These are phyloP conservation scores for Labeo calbasu DNA, from an alignment of 2,797 vertebrate species.

Conservation along the genomic window DNA sequence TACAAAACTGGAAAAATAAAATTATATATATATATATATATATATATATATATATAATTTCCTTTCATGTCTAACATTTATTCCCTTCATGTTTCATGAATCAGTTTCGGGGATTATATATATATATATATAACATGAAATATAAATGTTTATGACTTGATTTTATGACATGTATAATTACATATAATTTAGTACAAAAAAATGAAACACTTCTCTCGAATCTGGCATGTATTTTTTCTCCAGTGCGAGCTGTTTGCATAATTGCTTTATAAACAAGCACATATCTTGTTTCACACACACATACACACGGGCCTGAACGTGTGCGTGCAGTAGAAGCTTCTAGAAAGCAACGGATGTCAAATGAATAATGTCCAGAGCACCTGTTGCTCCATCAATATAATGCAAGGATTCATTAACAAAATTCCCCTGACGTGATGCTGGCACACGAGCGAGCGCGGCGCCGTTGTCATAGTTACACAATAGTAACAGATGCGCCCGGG, in stretches of 20 bases:
- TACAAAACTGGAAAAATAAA: no score
- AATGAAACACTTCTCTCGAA: not conserved
- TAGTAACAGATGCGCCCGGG: slow-evolving; percentile 47
- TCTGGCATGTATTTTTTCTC: not conserved
- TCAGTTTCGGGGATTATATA: no score
- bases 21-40: no score
- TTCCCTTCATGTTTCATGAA: no score
- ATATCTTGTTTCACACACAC: not conserved
- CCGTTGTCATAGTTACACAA: slow-evolving; percentile 27
- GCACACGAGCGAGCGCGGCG: slow-evolving; percentile 6
- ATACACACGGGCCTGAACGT: not conserved
- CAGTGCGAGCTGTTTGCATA: not conserved
- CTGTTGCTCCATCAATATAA: slow-evolving; percentile 16
- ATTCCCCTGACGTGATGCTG: slow-evolving; percentile 12
- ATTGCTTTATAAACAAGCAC: not conserved
- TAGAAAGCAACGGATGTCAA: not conserved
- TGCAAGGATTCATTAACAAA: slow-evolving; percentile 12
- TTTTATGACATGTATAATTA: not conserved
- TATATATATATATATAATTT: no score
- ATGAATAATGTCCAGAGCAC: slow-evolving; percentile 6
- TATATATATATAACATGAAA: no score
- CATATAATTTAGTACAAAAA: not conserved
- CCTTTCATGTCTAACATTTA: no score
- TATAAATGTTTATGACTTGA: not conserved
- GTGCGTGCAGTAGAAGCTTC: slow-evolving; percentile 23